A percentile compares a stretch with the other conserved stretches of the same genome.
These are phyloP conservation scores for Amblyraja radiata DNA, from an alignment of 2,797 vertebrate species.

Conservation along the genomic window DNA sequence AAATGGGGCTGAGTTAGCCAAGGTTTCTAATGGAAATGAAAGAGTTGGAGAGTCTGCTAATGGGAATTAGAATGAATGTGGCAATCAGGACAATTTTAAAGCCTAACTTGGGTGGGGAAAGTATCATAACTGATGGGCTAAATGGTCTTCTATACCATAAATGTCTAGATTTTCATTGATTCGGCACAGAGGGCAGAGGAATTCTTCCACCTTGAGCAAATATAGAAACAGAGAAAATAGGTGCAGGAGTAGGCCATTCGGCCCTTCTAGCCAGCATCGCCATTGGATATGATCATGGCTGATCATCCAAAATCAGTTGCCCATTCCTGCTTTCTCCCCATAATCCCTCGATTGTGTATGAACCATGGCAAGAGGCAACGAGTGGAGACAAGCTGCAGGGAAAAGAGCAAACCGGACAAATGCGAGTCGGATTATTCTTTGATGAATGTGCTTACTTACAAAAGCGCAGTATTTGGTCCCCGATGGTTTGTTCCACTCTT, in stretches of 20 bases:
- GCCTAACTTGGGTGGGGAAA: too few species aligned
- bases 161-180: background rate
- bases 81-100: background rate
- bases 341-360: too few species aligned
- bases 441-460: background rate
- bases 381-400: background rate
- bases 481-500: background rate
- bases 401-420: too few species aligned
- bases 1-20: background rate
- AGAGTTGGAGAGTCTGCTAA: background rate
- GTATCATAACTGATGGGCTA: too few species aligned
- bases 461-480: background rate
- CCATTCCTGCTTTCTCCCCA: too few species aligned
- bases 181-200: background rate
- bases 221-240: too few species aligned
- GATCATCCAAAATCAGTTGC: too few species aligned
- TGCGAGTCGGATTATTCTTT: background rate
- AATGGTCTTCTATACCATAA: too few species aligned
- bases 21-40: background rate
- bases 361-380: background rate
- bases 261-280: too few species aligned
- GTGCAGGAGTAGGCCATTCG: too few species aligned
- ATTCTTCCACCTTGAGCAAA: background rate
- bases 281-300: too few species aligned
- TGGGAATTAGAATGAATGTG: background rate